Evolutionary conservation across 37 sponge, comb jelly and placozoan species (phyloP), one percentile per base, ranked within the genome.

Genomic region (Oopsacas minuta): DNA sequence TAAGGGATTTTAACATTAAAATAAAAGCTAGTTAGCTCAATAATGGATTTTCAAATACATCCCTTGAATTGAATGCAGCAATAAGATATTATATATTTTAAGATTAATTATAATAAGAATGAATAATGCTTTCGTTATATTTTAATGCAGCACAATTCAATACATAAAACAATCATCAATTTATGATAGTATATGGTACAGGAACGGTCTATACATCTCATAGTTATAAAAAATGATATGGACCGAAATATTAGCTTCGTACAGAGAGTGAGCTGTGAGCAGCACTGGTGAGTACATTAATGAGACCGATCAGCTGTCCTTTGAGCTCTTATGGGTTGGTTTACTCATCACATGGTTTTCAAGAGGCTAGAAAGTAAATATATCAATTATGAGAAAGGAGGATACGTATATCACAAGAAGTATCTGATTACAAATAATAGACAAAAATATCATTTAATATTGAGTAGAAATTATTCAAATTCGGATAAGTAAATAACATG

Each of bases 101-200:
- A n/a, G n/a, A n/a, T n/a, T n/a, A n/a, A n/a, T n/a, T n/a, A n/a
- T n/a, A n/a, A 42, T 42, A 8, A 42, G 15, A 42, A 42, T 42
- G 8, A 17, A 15, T 42, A 42, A 42, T 42, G 49, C 49, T 15
- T 42, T 42, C 49, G 49, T 8, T n/a, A 25, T 61, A n/a, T 32
- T 61, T 61, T 61, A 61, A 25, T 61, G 75, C 75, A 61, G 75
- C 75, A 20, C 75, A 32, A 61, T 61, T 61, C 75, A 61, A 61
- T 61, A 61, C 75, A 61, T 61, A 61, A 61, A 61, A 61, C 75
- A 61, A 61, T 20, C 1, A 61, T 61, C 30, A 61, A n/a, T 25
- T 32, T 32, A 32, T 25, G 32, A 61, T 61, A 20, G 7, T 3
- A 61, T n/a, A 61, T 61, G 30, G 32, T 3, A 34, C 28, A 61